Evolutionary conservation across 1,140 invertebrate genomes (phyloP).

Genomic region (Whitmania pigra): DNA sequence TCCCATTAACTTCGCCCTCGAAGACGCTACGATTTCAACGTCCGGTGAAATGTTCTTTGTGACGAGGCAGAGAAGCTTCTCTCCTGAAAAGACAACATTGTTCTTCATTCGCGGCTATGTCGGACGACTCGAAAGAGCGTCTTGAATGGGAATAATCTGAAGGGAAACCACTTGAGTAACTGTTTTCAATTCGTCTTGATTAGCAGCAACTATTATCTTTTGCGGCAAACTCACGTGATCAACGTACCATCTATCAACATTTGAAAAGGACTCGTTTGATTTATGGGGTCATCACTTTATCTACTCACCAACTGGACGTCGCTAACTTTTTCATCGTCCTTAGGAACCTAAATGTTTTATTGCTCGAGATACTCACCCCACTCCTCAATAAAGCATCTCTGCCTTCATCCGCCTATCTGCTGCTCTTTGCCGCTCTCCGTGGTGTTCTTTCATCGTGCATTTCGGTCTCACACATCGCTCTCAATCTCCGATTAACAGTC

Average conservation of each 20-base stretch:
- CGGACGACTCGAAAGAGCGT: neutral
- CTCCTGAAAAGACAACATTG: slow-evolving; percentile 10
- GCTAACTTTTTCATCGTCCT: slow-evolving; percentile 4
- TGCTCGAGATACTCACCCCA: neutral
- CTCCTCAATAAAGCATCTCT: no score
- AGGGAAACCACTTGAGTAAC: slow-evolving; percentile 6
- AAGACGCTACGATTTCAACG: slow-evolving; percentile 12
- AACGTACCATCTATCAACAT: slow-evolving; percentile 11
- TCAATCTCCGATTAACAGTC: no score
- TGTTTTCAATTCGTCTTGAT: slow-evolving; percentile 19
- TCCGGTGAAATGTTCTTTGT: slow-evolving; percentile 8
- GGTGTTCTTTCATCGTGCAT: no score
- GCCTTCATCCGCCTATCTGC: no score
- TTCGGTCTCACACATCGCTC: no score
- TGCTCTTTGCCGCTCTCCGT: no score
- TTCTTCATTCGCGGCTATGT: neutral
- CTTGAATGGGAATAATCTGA: slow-evolving; percentile 7
- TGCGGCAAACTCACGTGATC: slow-evolving; percentile 7
- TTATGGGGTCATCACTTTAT: slow-evolving; percentile 20
- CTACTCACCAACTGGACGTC: slow-evolving; percentile 9
- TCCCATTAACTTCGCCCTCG: no score
- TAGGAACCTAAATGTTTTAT: slow-evolving; percentile 12
- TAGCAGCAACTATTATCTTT: slow-evolving; percentile 14
- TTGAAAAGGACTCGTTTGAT: slow-evolving; percentile 18
- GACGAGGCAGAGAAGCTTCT: slow-evolving; percentile 1